These are phyloP conservation scores for Brachyopa scutellaris DNA, from an alignment of 2,888 invertebrate species.

Conservation along the genomic window DNA sequence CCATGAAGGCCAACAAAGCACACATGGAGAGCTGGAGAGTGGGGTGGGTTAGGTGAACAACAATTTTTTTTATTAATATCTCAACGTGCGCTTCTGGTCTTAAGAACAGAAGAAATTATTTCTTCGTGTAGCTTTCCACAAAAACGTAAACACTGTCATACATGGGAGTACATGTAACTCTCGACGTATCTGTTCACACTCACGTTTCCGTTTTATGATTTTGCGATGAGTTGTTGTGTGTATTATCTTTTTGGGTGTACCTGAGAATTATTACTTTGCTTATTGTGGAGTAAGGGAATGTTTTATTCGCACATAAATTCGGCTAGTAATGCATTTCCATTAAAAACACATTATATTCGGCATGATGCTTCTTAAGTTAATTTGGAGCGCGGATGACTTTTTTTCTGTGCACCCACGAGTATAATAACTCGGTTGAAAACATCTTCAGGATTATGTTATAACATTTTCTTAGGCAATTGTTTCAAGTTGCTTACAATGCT, in stretches of 20 bases:
- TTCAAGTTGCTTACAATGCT: no score
- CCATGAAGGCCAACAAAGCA: no score
- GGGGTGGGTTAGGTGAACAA: no score
- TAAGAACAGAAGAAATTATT: background rate
- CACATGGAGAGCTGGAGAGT: no score
- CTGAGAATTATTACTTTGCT: slow-evolving; percentile 55
- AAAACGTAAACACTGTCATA: background rate
- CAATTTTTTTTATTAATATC: slow-evolving; percentile 12
- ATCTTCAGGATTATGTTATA: no score
- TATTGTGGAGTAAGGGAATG: slow-evolving; percentile 23
- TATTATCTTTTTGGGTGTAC: slow-evolving; percentile 27
- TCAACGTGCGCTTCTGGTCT: slow-evolving; percentile 2
- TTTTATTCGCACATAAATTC: slow-evolving; percentile 65
- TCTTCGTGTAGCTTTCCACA: background rate
- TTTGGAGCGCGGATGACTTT: slow-evolving; percentile 12
- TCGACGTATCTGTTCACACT: slow-evolving; percentile 51
- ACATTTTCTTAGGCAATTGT: no score
- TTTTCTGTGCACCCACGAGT: background rate
- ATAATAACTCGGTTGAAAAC: no score
- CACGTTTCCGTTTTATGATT: slow-evolving; percentile 55
- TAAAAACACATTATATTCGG: slow-evolving; percentile 62
- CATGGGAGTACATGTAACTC: slow-evolving; percentile 10
- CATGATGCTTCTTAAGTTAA: slow-evolving; percentile 54
- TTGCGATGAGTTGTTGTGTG: slow-evolving; percentile 40
- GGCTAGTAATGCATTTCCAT: slow-evolving; percentile 66